Evolutionary conservation across 2,113 vertebrate species (phyloP), one percentile per base, ranked within the genome.

Genomic region (Tenebrosternarchus preto): DNA sequence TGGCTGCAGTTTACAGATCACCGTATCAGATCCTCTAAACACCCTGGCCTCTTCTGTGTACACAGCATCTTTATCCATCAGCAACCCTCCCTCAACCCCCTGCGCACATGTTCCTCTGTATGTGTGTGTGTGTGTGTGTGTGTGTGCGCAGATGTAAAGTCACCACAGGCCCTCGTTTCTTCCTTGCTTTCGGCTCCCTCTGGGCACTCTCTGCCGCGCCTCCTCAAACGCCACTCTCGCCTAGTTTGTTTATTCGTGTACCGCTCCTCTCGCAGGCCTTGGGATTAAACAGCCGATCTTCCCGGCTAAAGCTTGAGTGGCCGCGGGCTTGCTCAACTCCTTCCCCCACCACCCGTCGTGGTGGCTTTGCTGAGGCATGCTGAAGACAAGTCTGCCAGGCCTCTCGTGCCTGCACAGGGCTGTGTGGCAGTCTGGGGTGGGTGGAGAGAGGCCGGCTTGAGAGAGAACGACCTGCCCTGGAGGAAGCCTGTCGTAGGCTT

Each of bases 81-180:
- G 15, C 43, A 50, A 15, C 8, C 43, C 43, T 15, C 43, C 43
- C 43, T 50, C 43, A 50, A 12, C 43, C 43, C 43, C 43, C 9
- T 12, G 43, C 43, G 15, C 43, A 1, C 43, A 15, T 12, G 6
- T 9, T 31, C 63, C 19, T 24, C 29, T 75, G 53, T 64, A 59
- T 57, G 60, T 64, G 68, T 39, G 11, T 39, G 20, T 8, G 24
- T 33, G 17, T 0, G 15, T 24, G 25, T 29, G 27, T 73, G 59
- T 76, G 57, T 73, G 24, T 73, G 59, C 70, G 67, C 73, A 56
- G 74, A 86, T 85, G 80, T 82, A 55, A 76, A 83, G 75, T 84
- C 71, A 69, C 85, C 85, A 85, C 67, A 88, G 86, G 80, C 73
- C 61, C 63, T 77, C 17, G 50, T 82, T 75, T 85, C 79, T 69